A percentile compares a stretch with the other conserved stretches of the same genome.
phyloP scores from a whole-genome alignment of 2,888 invertebrate genomes.

The Aethes cnicana region DNA sequence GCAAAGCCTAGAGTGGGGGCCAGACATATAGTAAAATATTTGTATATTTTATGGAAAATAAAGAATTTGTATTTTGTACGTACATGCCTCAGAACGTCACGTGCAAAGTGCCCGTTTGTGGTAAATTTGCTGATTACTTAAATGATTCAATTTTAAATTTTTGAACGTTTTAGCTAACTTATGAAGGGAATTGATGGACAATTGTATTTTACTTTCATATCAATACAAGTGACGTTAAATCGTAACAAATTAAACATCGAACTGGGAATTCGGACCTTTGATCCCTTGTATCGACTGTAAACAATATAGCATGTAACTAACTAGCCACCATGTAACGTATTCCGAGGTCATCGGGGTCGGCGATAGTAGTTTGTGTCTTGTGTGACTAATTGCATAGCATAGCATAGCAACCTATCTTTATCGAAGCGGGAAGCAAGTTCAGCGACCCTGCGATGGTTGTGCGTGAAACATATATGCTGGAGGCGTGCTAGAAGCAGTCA shows the following conservation, averaged over 20 bases:
- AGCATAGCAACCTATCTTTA: conserved; percentile 17
- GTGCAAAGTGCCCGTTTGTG: too few relatives aligned
- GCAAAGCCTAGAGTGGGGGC: too few relatives aligned
- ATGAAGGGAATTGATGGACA: too few relatives aligned
- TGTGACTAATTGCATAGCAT: conserved; percentile 28
- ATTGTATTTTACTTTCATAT: conserved; percentile 2
- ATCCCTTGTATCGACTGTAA: conserved; percentile 15
- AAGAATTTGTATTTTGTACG: too few relatives aligned
- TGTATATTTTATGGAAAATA: too few relatives aligned
- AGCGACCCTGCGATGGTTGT: conserved; percentile 15
- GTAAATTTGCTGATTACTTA: too few relatives aligned
- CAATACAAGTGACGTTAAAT: neutral
- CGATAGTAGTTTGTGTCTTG: conserved; percentile 18
- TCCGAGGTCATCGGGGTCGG: conserved; percentile 20
- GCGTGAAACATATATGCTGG: neutral
- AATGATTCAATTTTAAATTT: too few relatives aligned
- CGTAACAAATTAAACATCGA: conserved; percentile 3
- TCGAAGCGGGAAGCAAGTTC: conserved; percentile 26
- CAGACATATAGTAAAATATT: too few relatives aligned
- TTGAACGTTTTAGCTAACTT: too few relatives aligned
- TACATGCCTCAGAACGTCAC: too few relatives aligned
- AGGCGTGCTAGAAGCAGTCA: neutral
- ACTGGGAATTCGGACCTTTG: conserved; percentile 2
- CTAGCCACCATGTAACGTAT: conserved; percentile 1
- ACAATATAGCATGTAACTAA: neutral